These are phyloP conservation scores for Meda fulgida DNA, from an alignment of 2,797 vertebrate genomes.

Conservation along the genomic window DNA sequence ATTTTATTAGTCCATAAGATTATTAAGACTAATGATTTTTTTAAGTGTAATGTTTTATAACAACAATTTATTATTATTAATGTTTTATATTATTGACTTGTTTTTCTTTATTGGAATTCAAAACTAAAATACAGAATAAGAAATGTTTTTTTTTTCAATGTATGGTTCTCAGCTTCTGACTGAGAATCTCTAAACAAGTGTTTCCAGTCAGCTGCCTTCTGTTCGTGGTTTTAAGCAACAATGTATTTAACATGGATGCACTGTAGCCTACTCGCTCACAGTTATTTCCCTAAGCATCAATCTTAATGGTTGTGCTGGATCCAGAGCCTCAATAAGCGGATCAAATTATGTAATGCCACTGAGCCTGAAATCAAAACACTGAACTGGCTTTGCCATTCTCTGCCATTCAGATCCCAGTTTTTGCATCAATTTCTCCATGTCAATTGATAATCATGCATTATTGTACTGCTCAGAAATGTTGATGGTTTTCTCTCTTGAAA, in stretches of 20 bases:
- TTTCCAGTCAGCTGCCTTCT: conserved; percentile 25
- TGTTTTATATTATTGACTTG: background rate
- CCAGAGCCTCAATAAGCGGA: conserved; percentile 4
- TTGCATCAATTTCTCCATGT: background rate
- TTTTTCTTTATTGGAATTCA: background rate
- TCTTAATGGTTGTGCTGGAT: conserved; percentile 7
- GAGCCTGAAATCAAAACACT: conserved; percentile 1
- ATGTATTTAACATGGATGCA: conserved; percentile 21
- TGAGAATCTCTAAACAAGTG: conserved; percentile 1
- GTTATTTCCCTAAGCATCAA: conserved; percentile 9
- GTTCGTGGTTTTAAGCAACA: background rate
- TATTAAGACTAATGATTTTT: background rate
- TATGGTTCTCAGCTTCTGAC: background rate
- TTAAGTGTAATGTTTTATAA: background rate
- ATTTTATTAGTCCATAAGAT: background rate
- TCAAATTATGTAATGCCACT: background rate
- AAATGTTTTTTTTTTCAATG: too few relatives aligned
- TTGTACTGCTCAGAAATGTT: background rate
- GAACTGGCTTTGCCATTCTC: background rate
- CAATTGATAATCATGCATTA: background rate
- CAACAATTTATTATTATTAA: background rate
- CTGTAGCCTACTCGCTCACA: background rate
- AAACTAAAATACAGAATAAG: background rate
- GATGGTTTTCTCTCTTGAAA: background rate
- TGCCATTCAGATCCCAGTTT: background rate